Evolutionary conservation across 2,113 vertebrate species (phyloP), one percentile per base, ranked within the genome.

Genomic region (Damaliscus lunatus): DNA sequence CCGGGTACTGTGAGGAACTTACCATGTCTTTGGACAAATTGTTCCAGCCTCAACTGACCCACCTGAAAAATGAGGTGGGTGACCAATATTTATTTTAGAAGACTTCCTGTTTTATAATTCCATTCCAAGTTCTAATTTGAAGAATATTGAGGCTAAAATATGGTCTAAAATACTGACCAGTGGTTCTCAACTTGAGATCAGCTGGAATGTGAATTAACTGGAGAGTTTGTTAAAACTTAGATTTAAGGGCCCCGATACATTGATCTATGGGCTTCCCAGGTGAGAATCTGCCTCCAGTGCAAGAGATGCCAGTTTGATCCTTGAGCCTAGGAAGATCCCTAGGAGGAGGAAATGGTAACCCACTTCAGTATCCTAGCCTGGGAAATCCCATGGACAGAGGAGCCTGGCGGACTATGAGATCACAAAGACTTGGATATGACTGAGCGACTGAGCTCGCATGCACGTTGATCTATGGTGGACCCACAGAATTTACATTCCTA

Each of bases 81-180:
- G 27, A 80, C 55, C 11, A 48, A 91, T 80, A 29, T 31, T 36
- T 82, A 36, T 85, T 83, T 81, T 84, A 90, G 91, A 88, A 81
- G 33, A 71, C 23, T 48, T 57, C 15, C 29, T 74, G 4, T 53
- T 93, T 48, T 40, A 50, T 3, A 81, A 64, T 59, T 96, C 8
- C 48, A 84, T 64, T 64, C 16, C 17, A 85, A 48, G 17, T 46
- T 94, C 78, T 89, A 46, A 55, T 80, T 40, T 82, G 50, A 93
- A 89, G 91, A 94, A 74, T n/a, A 85, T 7, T 50, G 81, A 97
- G 31, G 64, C 8, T 64, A 82, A 93, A 83, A 43, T 81, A 82
- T 3, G 6, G 8, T 77, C 36, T 85, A 55, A 55, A 53, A 36
- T 53, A 25, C 3, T 25, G 43, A 27, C 29, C 46, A 84, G 17